These are phyloP conservation scores for Whitmania pigra DNA, from an alignment of 1,140 invertebrate species.

Conservation along the genomic window DNA sequence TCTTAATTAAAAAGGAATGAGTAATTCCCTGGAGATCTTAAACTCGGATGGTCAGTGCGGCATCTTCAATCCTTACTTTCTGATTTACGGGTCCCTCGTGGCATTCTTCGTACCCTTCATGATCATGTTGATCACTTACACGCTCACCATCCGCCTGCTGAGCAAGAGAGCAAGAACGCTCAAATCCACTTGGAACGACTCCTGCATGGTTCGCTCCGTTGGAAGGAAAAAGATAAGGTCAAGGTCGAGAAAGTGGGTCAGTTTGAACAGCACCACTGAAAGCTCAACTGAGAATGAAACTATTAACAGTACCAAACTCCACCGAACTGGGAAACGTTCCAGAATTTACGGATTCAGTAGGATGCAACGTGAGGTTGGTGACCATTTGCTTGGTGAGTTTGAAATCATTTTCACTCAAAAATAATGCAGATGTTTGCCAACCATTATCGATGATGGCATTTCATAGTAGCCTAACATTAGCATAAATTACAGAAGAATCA, in stretches of 20 bases:
- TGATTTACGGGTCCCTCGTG: slow-evolving; percentile 60
- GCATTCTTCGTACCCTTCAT: slow-evolving; percentile 88
- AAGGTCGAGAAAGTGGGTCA: background rate
- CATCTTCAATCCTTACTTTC: slow-evolving; percentile 74
- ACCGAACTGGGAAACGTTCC: background rate
- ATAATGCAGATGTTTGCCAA: no score
- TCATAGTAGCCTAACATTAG: no score
- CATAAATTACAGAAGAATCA: no score
- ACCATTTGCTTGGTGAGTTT: no score
- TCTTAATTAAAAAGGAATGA: slow-evolving; percentile 29
- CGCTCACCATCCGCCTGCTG: slow-evolving; percentile 42
- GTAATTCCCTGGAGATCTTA: slow-evolving; percentile 38
- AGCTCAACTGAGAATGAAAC: slow-evolving; percentile 10
- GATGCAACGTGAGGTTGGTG: no score
- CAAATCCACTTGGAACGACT: background rate
- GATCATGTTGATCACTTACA: slow-evolving; percentile 88
- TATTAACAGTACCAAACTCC: background rate
- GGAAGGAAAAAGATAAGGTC: background rate
- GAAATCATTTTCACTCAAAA: no score
- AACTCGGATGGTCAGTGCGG: slow-evolving; percentile 18
- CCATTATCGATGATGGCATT: no score
- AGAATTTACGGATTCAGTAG: background rate
- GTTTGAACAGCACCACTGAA: background rate
- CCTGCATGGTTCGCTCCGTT: background rate
- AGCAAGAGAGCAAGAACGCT: slow-evolving; percentile 8